Percentiles rank a stretch among this genome's conserved stretches.
These are phyloP conservation scores for Anthrax anthrax DNA, from an alignment of 2,888 invertebrate genomes.

Conservation along the genomic window DNA sequence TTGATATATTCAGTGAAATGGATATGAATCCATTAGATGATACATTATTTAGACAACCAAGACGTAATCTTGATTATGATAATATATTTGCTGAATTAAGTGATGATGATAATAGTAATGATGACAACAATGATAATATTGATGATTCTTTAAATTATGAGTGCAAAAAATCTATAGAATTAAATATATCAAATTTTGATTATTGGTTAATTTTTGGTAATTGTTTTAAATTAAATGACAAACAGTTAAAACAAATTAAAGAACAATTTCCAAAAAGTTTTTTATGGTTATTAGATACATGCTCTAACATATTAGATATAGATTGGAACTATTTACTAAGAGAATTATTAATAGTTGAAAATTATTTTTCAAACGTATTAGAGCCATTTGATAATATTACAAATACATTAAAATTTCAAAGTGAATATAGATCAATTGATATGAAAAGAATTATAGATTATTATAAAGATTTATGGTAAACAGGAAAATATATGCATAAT, in stretches of 20 bases:
- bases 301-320: conserved; percentile 25
- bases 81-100: conserved; percentile 16
- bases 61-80: conserved; percentile 17
- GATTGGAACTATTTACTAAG: conserved; percentile 23
- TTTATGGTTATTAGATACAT: conserved; percentile 29
- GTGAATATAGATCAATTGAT: neutral
- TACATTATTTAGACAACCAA: conserved; percentile 17
- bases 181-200: conserved; percentile 27
- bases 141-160: too few species aligned
- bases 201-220: conserved; percentile 27
- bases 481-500: neutral
- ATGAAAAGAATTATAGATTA: neutral
- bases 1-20: conserved; percentile 8
- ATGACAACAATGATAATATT: neutral
- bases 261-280: conserved; percentile 24
- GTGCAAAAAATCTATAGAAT: conserved; percentile 3
- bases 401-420: conserved; percentile 17
- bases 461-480: neutral
- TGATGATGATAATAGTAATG: conserved; percentile 14
- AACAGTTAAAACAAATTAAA: conserved; percentile 17
- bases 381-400: conserved; percentile 19
- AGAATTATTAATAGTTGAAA: conserved; percentile 26
- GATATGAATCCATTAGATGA: conserved; percentile 23
- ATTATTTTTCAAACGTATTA: conserved; percentile 25
- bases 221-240: conserved; percentile 10